Conservation (phyloP, 92 coral and sea anemone genomes). For the Pocillopora grandis region DNA sequence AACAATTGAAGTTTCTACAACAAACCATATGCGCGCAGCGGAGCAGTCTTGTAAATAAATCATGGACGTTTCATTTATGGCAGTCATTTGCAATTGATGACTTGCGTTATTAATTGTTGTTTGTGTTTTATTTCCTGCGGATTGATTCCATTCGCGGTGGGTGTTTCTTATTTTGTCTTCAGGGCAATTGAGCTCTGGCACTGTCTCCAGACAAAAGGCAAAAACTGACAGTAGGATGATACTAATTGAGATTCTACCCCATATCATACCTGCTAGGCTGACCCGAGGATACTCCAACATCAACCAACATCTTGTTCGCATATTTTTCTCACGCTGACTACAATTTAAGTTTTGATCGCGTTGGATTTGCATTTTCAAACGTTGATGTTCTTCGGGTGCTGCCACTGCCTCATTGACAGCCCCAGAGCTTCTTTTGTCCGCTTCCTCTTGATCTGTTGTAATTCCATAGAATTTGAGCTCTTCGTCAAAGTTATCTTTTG, state of each 20-base stretch:
- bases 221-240: slow-evolving; percentile 75
- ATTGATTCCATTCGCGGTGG: neutral
- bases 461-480: slow-evolving; percentile 81
- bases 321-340: neutral
- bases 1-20: slow-evolving; percentile 70
- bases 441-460: slow-evolving; percentile 29
- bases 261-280: slow-evolving; percentile 44
- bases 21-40: slow-evolving; percentile 58
- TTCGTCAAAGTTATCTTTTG: slow-evolving; percentile 71
- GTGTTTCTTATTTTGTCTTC: neutral
- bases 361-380: neutral
- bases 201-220: slow-evolving; percentile 85
- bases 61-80: neutral
- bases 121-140: neutral
- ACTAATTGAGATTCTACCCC: slow-evolving; percentile 61
- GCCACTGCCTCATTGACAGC: neutral
- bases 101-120: neutral
- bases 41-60: neutral
- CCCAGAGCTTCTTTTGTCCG: neutral
- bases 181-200: slow-evolving; percentile 45
- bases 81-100: slow-evolving; percentile 8
- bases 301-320: slow-evolving; percentile 60
- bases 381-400: neutral
- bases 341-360: neutral
- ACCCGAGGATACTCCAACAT: slow-evolving; percentile 67